phyloP scores from a whole-genome alignment of 2,888 invertebrate genomes.

The Lissonota sp. region DNA sequence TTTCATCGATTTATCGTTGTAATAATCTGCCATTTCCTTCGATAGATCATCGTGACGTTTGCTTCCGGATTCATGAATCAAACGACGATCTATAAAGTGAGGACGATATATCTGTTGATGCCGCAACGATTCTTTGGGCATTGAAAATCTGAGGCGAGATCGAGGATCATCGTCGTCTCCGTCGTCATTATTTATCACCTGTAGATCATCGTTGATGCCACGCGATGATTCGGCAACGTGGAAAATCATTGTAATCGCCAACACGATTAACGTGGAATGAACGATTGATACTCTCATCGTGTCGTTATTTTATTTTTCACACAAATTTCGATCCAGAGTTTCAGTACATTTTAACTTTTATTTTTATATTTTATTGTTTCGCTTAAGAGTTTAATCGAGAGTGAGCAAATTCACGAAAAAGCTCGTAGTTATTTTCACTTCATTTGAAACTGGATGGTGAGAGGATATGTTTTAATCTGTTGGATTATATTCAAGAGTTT shows the following conservation, averaged over 20 bases:
- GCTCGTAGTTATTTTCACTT: no score
- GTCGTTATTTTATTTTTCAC: conserved; percentile 11
- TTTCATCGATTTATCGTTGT: conserved; percentile 39
- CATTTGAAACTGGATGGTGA: no score
- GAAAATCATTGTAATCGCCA: conserved; percentile 28
- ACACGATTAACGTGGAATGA: conserved; percentile 61
- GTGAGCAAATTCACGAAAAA: no score
- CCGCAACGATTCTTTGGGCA: conserved; percentile 74
- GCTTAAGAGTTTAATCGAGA: no score
- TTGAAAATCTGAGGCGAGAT: conserved; percentile 58
- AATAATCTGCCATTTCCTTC: conserved; percentile 15
- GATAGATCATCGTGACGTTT: conserved; percentile 35
- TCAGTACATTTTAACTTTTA: background rate
- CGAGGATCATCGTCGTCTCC: conserved; percentile 50
- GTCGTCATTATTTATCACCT: conserved; percentile 3
- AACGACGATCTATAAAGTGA: conserved; percentile 77
- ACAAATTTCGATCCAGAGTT: no score
- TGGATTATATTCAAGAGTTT: no score
- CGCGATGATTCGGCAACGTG: conserved; percentile 40
- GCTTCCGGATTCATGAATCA: conserved; percentile 63
- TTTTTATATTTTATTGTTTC: background rate
- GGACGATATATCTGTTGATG: conserved; percentile 79
- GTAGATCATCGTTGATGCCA: conserved; percentile 21
- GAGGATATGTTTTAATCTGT: no score
- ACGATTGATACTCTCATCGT: conserved; percentile 56